phyloP scores from a whole-genome alignment of 2,888 invertebrate genomes.

The Sinotaia quadrata region DNA sequence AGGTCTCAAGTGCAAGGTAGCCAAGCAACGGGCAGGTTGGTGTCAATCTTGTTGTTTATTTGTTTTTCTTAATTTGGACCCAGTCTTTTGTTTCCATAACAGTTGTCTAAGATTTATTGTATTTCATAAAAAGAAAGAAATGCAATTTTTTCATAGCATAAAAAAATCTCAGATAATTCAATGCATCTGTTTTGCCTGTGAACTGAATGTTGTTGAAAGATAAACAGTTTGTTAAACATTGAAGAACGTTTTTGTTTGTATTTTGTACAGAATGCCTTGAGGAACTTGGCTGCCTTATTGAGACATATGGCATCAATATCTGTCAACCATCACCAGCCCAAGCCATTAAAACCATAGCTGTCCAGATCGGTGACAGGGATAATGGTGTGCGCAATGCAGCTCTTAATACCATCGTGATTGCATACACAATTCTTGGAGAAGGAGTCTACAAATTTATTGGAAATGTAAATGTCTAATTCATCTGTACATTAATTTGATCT shows the following conservation, averaged over 20 bases:
- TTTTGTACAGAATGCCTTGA: conserved; percentile 86
- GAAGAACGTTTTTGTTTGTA: neutral
- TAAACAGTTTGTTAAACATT: neutral
- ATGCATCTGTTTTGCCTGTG: too few species aligned
- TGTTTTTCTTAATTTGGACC: too few species aligned
- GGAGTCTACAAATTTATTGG: conserved; percentile 91
- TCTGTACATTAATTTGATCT: too few species aligned
- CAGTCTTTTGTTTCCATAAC: too few species aligned
- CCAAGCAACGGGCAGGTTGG: conserved; percentile 91
- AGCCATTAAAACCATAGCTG: conserved; percentile 90
- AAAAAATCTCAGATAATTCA: too few species aligned
- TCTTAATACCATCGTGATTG: conserved; percentile 92
- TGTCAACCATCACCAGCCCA: conserved; percentile 85
- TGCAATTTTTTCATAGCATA: too few species aligned
- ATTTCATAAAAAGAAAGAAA: too few species aligned
- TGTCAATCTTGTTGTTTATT: too few species aligned
- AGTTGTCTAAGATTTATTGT: too few species aligned
- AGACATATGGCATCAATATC: conserved; percentile 86
- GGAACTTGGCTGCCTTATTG: conserved; percentile 88
- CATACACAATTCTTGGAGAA: conserved; percentile 92
- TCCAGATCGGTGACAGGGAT: conserved; percentile 95
- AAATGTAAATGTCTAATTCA: conserved; percentile 81
- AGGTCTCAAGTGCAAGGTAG: conserved; percentile 96
- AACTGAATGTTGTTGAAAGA: too few species aligned
- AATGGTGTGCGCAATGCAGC: conserved; percentile 96